Conservation (phyloP, 1,140 invertebrate genomes). For the Drosophila asahinai region DNA sequence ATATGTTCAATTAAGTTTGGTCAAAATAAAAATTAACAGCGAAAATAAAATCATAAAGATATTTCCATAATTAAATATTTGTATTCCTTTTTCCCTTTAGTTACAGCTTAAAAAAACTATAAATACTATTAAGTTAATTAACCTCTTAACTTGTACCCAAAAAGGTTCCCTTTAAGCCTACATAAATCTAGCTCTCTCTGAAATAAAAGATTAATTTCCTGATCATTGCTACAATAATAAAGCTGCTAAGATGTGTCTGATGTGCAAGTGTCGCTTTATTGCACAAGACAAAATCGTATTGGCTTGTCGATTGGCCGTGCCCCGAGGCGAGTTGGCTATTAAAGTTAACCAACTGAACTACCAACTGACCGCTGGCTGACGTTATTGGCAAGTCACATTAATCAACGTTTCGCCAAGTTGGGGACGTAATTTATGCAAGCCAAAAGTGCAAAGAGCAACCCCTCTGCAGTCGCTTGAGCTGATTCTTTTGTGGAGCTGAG, state of each 20-base stretch:
- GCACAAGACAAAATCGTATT: conserved; percentile 64
- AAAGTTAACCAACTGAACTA: conserved; percentile 34
- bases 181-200: not conserved
- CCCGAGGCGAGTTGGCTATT: conserved; percentile 30
- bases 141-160: no score
- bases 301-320: conserved; percentile 32
- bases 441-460: conserved; percentile 77
- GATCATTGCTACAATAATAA: conserved; percentile 1
- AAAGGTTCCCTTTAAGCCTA: not conserved
- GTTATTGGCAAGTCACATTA: conserved; percentile 59
- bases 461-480: conserved; percentile 19
- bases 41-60: no score
- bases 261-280: conserved; percentile 59
- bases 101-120: not conserved
- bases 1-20: no score
- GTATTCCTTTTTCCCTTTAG: not conserved
- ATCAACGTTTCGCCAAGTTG: conserved; percentile 65
- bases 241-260: conserved; percentile 43
- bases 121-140: not conserved
- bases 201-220: conserved; percentile 4
- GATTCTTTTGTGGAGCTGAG: conserved; percentile 41
- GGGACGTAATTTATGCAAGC: conserved; percentile 71
- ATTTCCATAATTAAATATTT: no score
- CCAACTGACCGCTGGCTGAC: conserved; percentile 28
- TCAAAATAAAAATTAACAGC: no score